Conservation (phyloP, 2,888 invertebrate genomes). For the Apamea sordens region DNA sequence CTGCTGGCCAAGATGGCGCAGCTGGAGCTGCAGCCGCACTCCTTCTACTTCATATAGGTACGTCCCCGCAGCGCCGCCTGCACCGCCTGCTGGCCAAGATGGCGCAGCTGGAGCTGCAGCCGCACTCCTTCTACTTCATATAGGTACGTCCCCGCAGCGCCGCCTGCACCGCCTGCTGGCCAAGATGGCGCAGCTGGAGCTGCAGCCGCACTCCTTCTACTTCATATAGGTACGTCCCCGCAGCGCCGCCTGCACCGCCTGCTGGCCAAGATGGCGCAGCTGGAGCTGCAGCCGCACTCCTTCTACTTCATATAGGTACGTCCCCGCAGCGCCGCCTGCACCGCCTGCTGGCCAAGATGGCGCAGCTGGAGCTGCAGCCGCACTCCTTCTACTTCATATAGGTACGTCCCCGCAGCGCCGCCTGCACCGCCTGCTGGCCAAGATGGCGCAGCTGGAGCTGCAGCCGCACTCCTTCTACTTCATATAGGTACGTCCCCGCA, state of each 20-base stretch:
- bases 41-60: too few species aligned
- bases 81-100: constrained; percentile 99
- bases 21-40: constrained; percentile 92
- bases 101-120: constrained; percentile 96
- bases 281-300: constrained; percentile 92
- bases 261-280: constrained; percentile 99
- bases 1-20: constrained; percentile 99
- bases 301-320: too few species aligned
- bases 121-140: constrained; percentile 86
- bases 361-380: constrained; percentile 95
- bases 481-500: too few species aligned
- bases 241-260: constrained; percentile 96
- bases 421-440: constrained; percentile 98
- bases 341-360: constrained; percentile 98
- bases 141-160: too few species aligned
- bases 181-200: constrained; percentile 99
- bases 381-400: constrained; percentile 86
- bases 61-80: constrained; percentile 95
- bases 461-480: constrained; percentile 87
- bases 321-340: constrained; percentile 96
- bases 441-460: constrained; percentile 98
- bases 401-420: constrained; percentile 94
- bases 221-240: too few species aligned
- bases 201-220: constrained; percentile 86
- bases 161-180: constrained; percentile 98